Evolutionary conservation across 1,140 invertebrate species (phyloP).

Genomic region (Thrips palmi): DNA sequence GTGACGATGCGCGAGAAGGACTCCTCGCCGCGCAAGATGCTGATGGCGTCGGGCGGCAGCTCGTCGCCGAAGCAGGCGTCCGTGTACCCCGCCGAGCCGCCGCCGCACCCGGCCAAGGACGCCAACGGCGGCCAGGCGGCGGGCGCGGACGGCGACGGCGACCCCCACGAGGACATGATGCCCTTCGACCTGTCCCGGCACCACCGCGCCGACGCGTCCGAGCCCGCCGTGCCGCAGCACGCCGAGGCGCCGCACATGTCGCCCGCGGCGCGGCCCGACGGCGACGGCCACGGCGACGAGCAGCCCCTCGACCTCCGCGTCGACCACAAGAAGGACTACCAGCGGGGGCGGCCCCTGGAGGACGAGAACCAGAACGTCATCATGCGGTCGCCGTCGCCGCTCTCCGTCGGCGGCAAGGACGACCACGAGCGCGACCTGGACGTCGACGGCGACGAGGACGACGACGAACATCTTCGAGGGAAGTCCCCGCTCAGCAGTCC

Average conservation of each 20-base stretch:
- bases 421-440: not conserved
- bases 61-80: constrained; percentile 47
- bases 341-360: constrained; percentile 29
- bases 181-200: constrained; percentile 37
- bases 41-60: constrained; percentile 25
- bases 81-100: constrained; percentile 41
- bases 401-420: constrained; percentile 21
- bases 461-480: constrained; percentile 9
- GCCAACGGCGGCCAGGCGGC: too few species aligned
- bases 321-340: constrained; percentile 48
- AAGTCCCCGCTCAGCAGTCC: constrained; percentile 9
- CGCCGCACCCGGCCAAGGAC: too few species aligned
- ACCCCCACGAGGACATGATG: constrained; percentile 21
- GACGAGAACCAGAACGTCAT: constrained; percentile 61
- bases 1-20: constrained; percentile 56
- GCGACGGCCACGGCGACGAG: constrained; percentile 31
- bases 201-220: constrained; percentile 21
- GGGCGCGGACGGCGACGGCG: constrained; percentile 17
- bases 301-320: constrained; percentile 67
- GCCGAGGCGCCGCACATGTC: constrained; percentile 28
- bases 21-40: constrained; percentile 56
- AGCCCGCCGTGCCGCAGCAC: constrained; percentile 24
- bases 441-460: constrained; percentile 16
- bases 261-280: constrained; percentile 18
- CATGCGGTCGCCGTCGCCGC: constrained; percentile 29